Evolutionary conservation across 2,113 vertebrate species (phyloP), one percentile per base, ranked within the genome.

Genomic region (Myrmophylax atrothorax): DNA sequence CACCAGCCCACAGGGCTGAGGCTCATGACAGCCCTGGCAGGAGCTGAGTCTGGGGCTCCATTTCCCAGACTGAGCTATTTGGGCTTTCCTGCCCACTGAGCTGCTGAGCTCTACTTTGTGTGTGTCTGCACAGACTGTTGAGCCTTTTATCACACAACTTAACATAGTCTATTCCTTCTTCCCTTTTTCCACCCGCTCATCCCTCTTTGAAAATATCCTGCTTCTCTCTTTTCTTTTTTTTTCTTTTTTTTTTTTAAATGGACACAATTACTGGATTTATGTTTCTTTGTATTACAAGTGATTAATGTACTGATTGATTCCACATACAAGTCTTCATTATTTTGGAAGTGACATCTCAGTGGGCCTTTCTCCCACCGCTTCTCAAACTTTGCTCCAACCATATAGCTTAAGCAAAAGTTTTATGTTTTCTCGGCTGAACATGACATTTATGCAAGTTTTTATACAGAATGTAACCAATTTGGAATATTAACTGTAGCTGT

Each of bases 221-320:
- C 17, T 80, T 23, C 37, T 67, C 18, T 37, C 3, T 38, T 37
- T 23, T 29, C 1, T 38, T 35, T 20, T 11, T 9, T 14, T 13
- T 6, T 2, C 31, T 18, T 33, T 25, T 46, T 52, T 15, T 38
- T 60, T 86, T 14, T 20, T 42, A 37, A 25, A 56, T 28, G 9
- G 55, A 78, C 38, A 66, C 25, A 50, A 44, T 72, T n/a, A 13
- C 19, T 73, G 9, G 10, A 60, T 58, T 90, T 56, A 50, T 4
- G 12, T 52, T 77, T 37, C 52, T 80, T 59, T 52, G 18, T 69
- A 73, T 35, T 42, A 56, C 33, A 76, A 60, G 58, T 60, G 7
- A 90, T 52, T 60, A 64, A 86, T 12, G 12, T n/a, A 73, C 44
- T 68, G 58, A 52, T 73, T 24, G 80, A 60, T 92, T 94, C 76